Base-by-base conservation (phyloP, 2,888 invertebrate species). In the Hypomecis punctinalis region DNA sequence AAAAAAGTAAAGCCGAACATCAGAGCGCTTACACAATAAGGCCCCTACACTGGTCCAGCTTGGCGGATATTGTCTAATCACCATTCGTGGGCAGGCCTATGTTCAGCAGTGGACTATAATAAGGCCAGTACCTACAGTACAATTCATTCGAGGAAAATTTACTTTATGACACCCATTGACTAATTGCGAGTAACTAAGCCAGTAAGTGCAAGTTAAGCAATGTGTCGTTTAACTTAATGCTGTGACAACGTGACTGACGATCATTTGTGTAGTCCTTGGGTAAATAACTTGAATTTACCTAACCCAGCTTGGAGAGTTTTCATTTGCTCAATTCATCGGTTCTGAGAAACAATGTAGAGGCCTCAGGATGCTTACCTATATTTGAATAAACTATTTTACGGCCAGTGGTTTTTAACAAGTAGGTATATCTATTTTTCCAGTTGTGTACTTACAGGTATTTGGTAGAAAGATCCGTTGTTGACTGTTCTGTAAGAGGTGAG, bases 401-500 rank as follows among this genome's bases (percentile, higher is more conserved):
- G n/a, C n/a, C n/a, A n/a, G n/a, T n/a, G n/a, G n/a, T n/a, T n/a
- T n/a, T n/a, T n/a, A n/a, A n/a, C n/a, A n/a, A n/a, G n/a, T n/a
- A n/a, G n/a, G n/a, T n/a, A n/a, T n/a, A n/a, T n/a, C n/a, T n/a
- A n/a, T n/a, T n/a, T 7, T 5, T 57, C 5, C 10, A 40, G 35
- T 43, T 5, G 11, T 36, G 35, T 52, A 95, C 97, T 97, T 91
- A 97, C 97, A 93, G 97, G 97, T 93, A 97, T 97, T 93, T 97
- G 97, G 76, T 97, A 95, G 86, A 97, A 96, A 52, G 96, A 95
- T 71, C 97, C 97, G 89, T 97, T 97, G 89, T 97, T 97, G 79
- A 97, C 93, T 74, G 96, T 96, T 54, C 96, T 96, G 90, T 97
- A 97, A 57, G 97, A 96, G 75, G 97, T 97, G 49, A 97, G 93